phyloP scores from a whole-genome alignment of 2,797 vertebrate genomes.

The Amblyopsis hoosieri region DNA sequence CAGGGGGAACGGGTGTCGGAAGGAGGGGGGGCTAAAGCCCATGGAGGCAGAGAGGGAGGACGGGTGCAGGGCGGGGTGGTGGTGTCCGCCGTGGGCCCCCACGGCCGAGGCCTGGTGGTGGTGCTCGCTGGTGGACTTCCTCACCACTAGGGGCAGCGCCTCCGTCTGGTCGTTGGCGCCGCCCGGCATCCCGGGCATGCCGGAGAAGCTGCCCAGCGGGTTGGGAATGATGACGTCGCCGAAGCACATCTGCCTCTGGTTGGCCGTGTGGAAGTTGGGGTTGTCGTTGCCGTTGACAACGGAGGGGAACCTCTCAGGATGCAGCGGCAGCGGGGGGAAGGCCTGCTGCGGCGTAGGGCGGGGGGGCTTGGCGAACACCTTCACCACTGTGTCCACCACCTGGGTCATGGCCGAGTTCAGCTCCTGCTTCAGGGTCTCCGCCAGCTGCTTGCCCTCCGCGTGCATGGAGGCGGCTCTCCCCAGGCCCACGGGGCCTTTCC shows the following conservation, averaged over 20 bases:
- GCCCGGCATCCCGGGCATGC: constrained; percentile 85
- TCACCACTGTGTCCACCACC: constrained; percentile 97
- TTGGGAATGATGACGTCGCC: constrained; percentile 98
- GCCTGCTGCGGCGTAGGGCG: constrained; percentile 95
- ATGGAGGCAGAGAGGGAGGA: constrained; percentile 92
- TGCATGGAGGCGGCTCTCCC: constrained; percentile 82
- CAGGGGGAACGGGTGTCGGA: constrained; percentile 93
- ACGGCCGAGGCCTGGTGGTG: constrained; percentile 85
- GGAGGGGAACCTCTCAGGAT: constrained; percentile 86
- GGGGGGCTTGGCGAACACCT: constrained; percentile 95
- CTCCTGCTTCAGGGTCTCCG: constrained; percentile 97
- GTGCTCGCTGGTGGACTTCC: constrained; percentile 90
- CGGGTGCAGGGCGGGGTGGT: constrained; percentile 91
- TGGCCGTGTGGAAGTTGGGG: constrained; percentile 95
- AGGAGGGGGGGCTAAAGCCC: constrained; percentile 92
- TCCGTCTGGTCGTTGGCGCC: constrained; percentile 93
- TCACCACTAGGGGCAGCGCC: constrained; percentile 93
- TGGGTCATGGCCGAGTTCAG: constrained; percentile 97
- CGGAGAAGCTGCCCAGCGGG: constrained; percentile 90
- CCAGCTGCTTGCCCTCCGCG: constrained; percentile 93
- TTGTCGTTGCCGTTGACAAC: constrained; percentile 90
- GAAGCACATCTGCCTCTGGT: constrained; percentile 95
- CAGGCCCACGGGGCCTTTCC: constrained; percentile 72
- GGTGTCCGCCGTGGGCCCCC: constrained; percentile 86
- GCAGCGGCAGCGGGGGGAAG: constrained; percentile 92